Base-by-base conservation (phyloP, 1,140 invertebrate species). In the Thereuonema tuberculata region DNA sequence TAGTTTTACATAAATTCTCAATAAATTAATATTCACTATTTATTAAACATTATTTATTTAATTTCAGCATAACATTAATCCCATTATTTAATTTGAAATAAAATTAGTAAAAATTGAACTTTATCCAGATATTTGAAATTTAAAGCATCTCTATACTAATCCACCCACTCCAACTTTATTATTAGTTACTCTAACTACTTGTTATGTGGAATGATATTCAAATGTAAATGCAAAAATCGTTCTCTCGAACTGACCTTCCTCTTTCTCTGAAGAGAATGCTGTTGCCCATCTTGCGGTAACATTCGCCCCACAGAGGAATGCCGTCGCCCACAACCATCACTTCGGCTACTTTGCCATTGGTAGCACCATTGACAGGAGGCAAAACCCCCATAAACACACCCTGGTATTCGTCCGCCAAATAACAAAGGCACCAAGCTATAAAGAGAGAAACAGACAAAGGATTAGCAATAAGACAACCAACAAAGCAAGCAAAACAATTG, bases 281-380 rank as follows among this genome's bases (percentile, higher is more conserved):
- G 67, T 81, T 79, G 37, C 78, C 80, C 46, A 80, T 71, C 52
- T 78, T 74, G 61, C 73, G 73, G 65, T 83, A 78, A 63, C 83
- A 85, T 59, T 76, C 76, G 2, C 83, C 83, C 82, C 82, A 85
- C 29, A 82, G 79, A 9, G 82, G 80, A 64, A 84, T 83, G 14
- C 81, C 75, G 63, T 81, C 81, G 56, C 75, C 77, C 25, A 79
- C 80, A 54, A 85, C 81, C 64, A 79, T 82, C 48, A 85, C 73
- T 50, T 75, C 70, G 24, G 80, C 80, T 67, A 84, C 84, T n/a
- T n/a, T n/a, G n/a, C n/a, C n/a, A n/a, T n/a, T n/a, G 29, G 74
- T 74, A 43, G 77, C 74, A 31, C 66, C 59, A 31, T 31, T 56
- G 53, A 2, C 60, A 58, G 0, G 59, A 31, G 21, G 58, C 21